These are phyloP conservation scores for Morelia viridis DNA, from an alignment of 2,797 vertebrate species.

Conservation along the genomic window DNA sequence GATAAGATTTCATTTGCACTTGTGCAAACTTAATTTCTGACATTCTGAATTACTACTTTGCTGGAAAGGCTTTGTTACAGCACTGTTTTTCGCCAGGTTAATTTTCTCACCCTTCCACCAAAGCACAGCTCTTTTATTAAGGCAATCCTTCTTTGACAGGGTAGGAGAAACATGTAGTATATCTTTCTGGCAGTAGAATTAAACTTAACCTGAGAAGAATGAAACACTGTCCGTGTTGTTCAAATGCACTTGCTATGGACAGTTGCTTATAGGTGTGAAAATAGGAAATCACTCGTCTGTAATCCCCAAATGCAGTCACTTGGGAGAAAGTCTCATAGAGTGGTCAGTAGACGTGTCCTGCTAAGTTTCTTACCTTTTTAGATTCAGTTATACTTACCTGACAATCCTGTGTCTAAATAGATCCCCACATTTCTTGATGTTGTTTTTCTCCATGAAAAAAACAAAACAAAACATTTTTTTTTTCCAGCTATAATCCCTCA, in stretches of 20 bases:
- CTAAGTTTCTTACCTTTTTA: neutral
- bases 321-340: neutral
- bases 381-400: neutral
- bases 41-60: neutral
- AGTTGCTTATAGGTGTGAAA: neutral
- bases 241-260: neutral
- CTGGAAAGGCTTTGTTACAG: neutral
- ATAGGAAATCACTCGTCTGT: neutral
- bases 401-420: neutral
- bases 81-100: constrained; percentile 10
- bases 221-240: neutral
- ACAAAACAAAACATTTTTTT: no score
- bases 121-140: constrained; percentile 28
- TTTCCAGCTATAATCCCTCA: neutral
- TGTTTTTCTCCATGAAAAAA: neutral
- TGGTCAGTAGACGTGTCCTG: neutral
- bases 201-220: constrained; percentile 29
- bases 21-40: neutral
- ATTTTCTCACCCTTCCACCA: constrained; percentile 31
- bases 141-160: constrained; percentile 23
- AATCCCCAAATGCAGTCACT: neutral
- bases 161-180: neutral
- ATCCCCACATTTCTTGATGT: neutral
- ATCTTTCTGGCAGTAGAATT: constrained; percentile 33
- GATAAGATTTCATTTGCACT: neutral